Conservation (phyloP, 2,113 vertebrate species). For the Pseudorectes ferrugineus region DNA sequence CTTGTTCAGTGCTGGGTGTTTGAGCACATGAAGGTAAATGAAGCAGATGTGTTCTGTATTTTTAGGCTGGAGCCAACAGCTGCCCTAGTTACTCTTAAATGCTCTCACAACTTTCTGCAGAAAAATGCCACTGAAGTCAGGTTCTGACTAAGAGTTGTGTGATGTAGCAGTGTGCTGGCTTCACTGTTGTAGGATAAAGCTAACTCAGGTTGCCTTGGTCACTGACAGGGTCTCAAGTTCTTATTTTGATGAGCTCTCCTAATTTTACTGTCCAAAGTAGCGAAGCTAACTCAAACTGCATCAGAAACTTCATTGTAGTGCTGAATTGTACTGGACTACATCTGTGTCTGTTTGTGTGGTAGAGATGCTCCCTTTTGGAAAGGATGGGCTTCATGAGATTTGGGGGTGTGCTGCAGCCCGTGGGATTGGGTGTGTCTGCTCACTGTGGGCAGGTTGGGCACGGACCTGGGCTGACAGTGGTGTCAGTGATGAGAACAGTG, state of each 20-base stretch:
- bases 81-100: not conserved
- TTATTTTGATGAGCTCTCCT: not conserved
- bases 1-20: not conserved
- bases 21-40: not conserved
- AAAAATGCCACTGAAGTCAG: not conserved
- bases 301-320: not conserved
- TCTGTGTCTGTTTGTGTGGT: accelerated
- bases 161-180: not conserved
- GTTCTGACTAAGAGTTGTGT: not conserved
- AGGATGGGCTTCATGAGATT: not conserved
- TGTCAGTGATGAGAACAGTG: not conserved
- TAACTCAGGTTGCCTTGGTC: not conserved
- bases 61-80: not conserved
- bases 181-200: not conserved
- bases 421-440: not conserved
- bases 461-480: not conserved
- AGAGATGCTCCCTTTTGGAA: not conserved
- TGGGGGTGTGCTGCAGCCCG: not conserved
- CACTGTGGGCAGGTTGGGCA: not conserved
- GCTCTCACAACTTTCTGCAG: not conserved
- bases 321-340: not conserved
- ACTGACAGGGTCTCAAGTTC: not conserved
- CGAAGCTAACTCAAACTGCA: not conserved
- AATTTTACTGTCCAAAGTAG: not conserved
- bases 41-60: not conserved